A percentile compares a stretch with the other conserved stretches of the same genome.
Evolutionary conservation across 2,797 vertebrate genomes (phyloP).

Genomic region (Acrocephalus scirpaceus): DNA sequence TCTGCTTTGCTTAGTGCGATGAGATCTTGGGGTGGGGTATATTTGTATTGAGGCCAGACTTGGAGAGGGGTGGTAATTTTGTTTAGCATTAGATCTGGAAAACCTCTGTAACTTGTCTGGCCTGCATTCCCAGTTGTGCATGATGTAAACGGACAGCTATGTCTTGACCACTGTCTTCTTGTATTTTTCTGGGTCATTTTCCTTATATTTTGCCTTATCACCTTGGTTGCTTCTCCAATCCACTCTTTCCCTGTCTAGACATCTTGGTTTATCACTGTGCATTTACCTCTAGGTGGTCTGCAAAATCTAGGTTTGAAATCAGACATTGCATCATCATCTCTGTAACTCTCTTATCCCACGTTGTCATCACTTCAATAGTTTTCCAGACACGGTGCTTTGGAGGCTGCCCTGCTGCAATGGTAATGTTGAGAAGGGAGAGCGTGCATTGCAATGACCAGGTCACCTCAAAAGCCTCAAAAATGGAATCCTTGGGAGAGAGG

Average conservation of each 20-base stretch:
- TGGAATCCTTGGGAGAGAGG: background rate
- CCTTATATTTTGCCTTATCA: background rate
- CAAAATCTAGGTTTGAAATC: background rate
- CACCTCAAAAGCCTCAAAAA: background rate
- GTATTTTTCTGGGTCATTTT: background rate
- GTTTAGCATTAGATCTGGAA: slow-evolving; percentile 20
- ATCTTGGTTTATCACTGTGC: background rate
- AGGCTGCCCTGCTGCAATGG: background rate
- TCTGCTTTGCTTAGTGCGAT: background rate
- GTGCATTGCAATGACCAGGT: accelerated
- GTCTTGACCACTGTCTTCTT: background rate
- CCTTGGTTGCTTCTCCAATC: background rate
- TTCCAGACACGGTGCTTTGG: background rate
- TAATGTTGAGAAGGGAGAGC: background rate
- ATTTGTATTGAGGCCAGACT: slow-evolving; percentile 7
- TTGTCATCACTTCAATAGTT: background rate
- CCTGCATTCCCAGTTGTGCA: slow-evolving; percentile 9
- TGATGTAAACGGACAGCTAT: slow-evolving; percentile 14
- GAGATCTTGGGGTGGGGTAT: background rate
- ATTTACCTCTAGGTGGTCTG: background rate
- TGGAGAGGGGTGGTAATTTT: background rate
- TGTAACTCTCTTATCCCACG: background rate
- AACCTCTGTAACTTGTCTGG: slow-evolving; percentile 6
- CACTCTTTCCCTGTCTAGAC: background rate
- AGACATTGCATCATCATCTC: background rate